Evolutionary conservation across 2,888 invertebrate genomes (phyloP).

Genomic region (Drosophila mimica): DNA sequence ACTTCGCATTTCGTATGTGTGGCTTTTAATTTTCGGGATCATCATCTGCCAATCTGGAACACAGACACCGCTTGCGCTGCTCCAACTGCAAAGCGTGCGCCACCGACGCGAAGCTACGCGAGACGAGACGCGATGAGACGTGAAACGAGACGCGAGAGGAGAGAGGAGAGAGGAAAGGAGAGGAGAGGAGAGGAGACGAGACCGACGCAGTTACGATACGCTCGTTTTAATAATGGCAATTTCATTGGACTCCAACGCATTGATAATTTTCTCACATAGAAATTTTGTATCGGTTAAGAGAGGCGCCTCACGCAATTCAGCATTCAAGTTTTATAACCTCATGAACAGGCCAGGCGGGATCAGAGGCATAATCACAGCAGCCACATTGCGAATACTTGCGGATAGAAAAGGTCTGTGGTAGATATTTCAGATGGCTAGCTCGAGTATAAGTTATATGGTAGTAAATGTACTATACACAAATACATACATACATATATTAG

Average conservation of each 20-base stretch:
- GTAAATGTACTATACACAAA: background rate
- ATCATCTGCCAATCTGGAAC: constrained; percentile 46
- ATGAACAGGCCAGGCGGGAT: constrained; percentile 59
- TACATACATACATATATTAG: background rate
- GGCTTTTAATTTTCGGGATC: constrained; percentile 58
- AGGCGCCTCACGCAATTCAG: constrained; percentile 83
- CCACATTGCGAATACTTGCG: constrained; percentile 4
- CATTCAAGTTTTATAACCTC: constrained; percentile 79
- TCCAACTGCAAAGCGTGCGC: constrained; percentile 34
- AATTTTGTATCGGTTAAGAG: constrained; percentile 71
- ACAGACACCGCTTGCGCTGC: constrained; percentile 7
- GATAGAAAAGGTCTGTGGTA: constrained; percentile 18
- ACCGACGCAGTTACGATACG: constrained; percentile 57
- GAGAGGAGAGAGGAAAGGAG: background rate
- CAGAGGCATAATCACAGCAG: constrained; percentile 21
- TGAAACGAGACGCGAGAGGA: background rate
- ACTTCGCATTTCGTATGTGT: constrained; percentile 43
- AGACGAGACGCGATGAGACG: background rate
- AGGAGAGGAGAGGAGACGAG: constrained; percentile 16
- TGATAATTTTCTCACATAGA: constrained; percentile 83
- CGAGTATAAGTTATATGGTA: background rate
- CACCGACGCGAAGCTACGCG: constrained; percentile 24
- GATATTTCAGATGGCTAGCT: background rate
- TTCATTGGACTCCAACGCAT: constrained; percentile 82
- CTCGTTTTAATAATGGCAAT: constrained; percentile 75